Conservation (phyloP, 2,113 vertebrate species). For the Brachyhypopomus occidentalis region DNA sequence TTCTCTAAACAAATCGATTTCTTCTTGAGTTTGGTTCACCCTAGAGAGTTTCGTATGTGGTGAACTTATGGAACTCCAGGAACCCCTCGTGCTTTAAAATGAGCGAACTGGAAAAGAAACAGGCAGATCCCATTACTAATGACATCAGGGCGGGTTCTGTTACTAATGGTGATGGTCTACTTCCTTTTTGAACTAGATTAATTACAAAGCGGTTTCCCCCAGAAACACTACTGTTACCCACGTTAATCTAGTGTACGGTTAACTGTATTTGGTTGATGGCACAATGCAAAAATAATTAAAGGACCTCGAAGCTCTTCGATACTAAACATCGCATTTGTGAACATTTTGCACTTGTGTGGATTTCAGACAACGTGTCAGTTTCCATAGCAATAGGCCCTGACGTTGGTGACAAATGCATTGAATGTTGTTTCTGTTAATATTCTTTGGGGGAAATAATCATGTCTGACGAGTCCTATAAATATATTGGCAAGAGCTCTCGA, state of each 20-base stretch:
- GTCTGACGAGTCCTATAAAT: slow-evolving; percentile 37
- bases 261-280: neutral
- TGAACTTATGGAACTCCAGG: neutral
- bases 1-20: neutral
- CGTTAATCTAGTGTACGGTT: neutral
- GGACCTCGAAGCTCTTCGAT: neutral
- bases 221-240: neutral
- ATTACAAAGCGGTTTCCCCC: slow-evolving; percentile 5
- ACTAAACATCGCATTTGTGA: neutral
- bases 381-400: slow-evolving; percentile 30
- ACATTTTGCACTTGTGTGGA: neutral
- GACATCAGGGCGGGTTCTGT: neutral
- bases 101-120: neutral
- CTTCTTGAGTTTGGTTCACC: neutral
- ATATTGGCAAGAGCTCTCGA: slow-evolving; percentile 19
- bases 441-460: slow-evolving; percentile 1
- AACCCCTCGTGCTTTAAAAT: neutral
- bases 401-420: slow-evolving; percentile 5
- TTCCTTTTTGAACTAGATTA: slow-evolving; percentile 1
- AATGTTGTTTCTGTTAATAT: slow-evolving; percentile 20
- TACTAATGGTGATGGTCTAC: slow-evolving; percentile 8
- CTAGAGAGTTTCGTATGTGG: neutral
- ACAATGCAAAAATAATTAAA: neutral
- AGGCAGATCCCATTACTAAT: slow-evolving; percentile 4
- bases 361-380: slow-evolving; percentile 31